Base-by-base conservation (phyloP, 2,888 invertebrate genomes). In the Himalopsyche kuldschensis region DNA sequence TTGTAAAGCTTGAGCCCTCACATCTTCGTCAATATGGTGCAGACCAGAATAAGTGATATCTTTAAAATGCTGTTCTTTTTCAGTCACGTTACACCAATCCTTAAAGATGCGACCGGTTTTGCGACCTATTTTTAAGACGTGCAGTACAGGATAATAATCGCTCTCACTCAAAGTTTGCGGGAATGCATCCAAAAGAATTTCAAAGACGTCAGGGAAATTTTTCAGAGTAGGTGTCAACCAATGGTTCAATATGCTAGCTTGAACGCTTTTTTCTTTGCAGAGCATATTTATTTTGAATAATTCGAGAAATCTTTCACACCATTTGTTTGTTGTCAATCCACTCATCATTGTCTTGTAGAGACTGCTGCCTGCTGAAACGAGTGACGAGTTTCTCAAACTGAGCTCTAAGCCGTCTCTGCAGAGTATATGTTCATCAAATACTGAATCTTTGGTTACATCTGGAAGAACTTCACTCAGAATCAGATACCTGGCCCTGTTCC, bases 351-450 rank as follows among this genome's bases (percentile, higher is more conserved):
- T 89, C 88, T 89, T 90, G 87, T 94, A 95, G 88, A 94, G 90
- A 87, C 93, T 93, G 77, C 93, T 91, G 30, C 94, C 93, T 46
- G 93, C 91, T 27, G 93, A 92, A 4, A 93, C 92, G 46, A 95
- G 88, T 84, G 93, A 92, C 85, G 91, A 90, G 88, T 91, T 91
- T 79, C 90, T 88, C 84, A 93, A 88, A 85, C 92, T 92, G 78
- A 88, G 87, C 31, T 89, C 82, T 17, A 91, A 88, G 20, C 92
- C 92, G 85, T 89, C 87, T 76, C 89, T 85, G 89, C 90, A 90
- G 20, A 88, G 86, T 20, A 75, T 77, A 83, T 27, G 69, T 4
- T 24, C 1, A 27, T 69, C 15, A 11, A 69, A 69, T 24, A 27
- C 27, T 11, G 15, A 15, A 27, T 27, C 69, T 15, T 69, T 27